Evolutionary conservation across 2,888 invertebrate species (phyloP).

Genomic region (Drosophila imparisetae): DNA sequence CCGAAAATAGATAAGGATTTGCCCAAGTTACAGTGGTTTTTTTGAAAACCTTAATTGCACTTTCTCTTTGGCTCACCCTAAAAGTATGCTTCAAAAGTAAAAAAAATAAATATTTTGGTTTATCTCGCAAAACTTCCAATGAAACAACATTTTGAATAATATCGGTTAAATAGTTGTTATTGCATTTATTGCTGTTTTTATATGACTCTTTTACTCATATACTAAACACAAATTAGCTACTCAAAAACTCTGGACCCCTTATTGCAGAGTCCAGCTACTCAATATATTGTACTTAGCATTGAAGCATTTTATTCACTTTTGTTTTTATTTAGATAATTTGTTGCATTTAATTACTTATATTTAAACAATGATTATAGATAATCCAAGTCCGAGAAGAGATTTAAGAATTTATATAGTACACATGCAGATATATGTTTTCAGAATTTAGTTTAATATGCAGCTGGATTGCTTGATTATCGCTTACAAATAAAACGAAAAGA

Average conservation of each 20-base stretch:
- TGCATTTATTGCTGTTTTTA: conserved; percentile 54
- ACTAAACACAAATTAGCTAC: conserved; percentile 75
- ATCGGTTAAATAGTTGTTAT: conserved; percentile 55
- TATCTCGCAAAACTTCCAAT: not conserved
- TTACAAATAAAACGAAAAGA: conserved; percentile 33
- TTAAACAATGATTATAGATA: conserved; percentile 52
- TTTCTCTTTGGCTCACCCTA: not conserved
- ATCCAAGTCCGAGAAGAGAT: conserved; percentile 28
- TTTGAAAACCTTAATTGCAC: not conserved
- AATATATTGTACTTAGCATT: conserved; percentile 52
- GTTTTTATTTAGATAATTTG: conserved; percentile 28
- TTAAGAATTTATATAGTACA: conserved; percentile 32
- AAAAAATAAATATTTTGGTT: not conserved
- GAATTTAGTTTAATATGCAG: conserved; percentile 24
- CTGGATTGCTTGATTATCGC: conserved; percentile 8
- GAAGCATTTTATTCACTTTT: conserved; percentile 43
- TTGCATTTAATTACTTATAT: conserved; percentile 25
- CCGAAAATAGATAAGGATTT: not conserved
- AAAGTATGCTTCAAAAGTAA: not conserved
- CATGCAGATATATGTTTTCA: conserved; percentile 32
- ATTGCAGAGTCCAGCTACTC: conserved; percentile 57
- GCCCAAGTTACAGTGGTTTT: not conserved
- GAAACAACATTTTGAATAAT: conserved; percentile 11
- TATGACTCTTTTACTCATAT: conserved; percentile 51
- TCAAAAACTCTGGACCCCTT: conserved; percentile 56